Conservation (phyloP, 2,797 vertebrate genomes). For the Agapornis canus region DNA sequence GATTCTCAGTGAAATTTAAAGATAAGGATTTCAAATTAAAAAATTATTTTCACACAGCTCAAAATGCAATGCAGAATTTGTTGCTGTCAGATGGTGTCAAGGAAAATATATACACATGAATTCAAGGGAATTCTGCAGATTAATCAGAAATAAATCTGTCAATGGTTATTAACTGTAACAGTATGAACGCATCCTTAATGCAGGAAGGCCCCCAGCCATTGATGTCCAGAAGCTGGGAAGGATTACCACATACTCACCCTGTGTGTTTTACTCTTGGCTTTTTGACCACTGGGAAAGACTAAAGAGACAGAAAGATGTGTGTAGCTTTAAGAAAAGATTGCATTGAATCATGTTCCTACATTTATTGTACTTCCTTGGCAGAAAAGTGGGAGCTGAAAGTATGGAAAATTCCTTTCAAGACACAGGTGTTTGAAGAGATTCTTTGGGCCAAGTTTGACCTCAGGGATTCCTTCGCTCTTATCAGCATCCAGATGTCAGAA, state of each 20-base stretch:
- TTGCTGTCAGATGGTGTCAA: neutral
- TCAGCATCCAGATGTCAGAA: neutral
- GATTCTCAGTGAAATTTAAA: neutral
- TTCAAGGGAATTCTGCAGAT: neutral
- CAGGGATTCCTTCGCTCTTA: conserved; percentile 41
- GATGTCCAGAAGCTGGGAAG: neutral
- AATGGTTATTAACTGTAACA: neutral
- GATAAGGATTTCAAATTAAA: neutral
- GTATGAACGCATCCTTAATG: neutral
- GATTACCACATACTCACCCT: neutral
- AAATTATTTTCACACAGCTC: neutral
- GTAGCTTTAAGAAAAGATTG: neutral
- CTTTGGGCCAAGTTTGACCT: conserved; percentile 43
- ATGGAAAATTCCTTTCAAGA: conserved; percentile 62
- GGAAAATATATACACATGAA: neutral
- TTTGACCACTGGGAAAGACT: neutral
- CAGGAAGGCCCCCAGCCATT: accelerated
- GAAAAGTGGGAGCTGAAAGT: conserved; percentile 37
- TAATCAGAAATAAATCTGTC: neutral
- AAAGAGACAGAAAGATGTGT: neutral
- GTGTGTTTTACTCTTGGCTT: neutral
- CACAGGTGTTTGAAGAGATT: conserved; percentile 34
- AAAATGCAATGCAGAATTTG: neutral
- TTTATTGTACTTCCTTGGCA: conserved; percentile 57
- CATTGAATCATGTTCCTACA: neutral